Percentiles rank a stretch among this genome's conserved stretches.
Conservation (phyloP, 2,797 vertebrate genomes). For the Thamnophis elegans region DNA sequence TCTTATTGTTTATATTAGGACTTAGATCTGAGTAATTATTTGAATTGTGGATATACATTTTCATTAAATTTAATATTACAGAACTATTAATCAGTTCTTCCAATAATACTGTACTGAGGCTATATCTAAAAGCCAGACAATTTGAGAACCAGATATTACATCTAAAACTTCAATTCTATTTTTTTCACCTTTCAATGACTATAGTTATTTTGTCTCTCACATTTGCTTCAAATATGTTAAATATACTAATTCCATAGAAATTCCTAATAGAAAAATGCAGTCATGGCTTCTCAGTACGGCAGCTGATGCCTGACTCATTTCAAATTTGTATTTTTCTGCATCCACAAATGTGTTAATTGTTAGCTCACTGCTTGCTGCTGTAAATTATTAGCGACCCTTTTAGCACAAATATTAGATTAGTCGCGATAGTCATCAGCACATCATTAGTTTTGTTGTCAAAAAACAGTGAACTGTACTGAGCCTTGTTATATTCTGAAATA, state of each 20-base stretch:
- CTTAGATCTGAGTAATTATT: not conserved
- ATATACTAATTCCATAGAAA: not conserved
- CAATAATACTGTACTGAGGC: not conserved
- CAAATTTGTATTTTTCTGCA: constrained; percentile 5
- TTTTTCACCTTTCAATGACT: not conserved
- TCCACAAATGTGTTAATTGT: constrained; percentile 4
- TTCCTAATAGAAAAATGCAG: not conserved
- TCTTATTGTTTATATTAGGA: not conserved
- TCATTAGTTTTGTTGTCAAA: constrained; percentile 9
- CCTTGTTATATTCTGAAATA: not conserved
- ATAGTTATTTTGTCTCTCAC: not conserved
- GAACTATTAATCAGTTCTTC: not conserved
- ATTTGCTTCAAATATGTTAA: not conserved
- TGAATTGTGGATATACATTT: not conserved
- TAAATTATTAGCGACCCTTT: constrained; percentile 18
- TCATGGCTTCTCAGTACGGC: not conserved
- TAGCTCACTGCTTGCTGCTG: constrained; percentile 12
- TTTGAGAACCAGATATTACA: not conserved
- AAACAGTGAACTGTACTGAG: not conserved
- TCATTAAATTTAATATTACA: not conserved
- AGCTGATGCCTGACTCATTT: not conserved
- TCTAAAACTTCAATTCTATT: not conserved
- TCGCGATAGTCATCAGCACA: constrained; percentile 4
- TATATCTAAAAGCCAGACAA: not conserved
- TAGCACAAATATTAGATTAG: constrained; percentile 17